Evolutionary conservation across 2,797 vertebrate species (phyloP).

Genomic region (Caiman crocodilus): DNA sequence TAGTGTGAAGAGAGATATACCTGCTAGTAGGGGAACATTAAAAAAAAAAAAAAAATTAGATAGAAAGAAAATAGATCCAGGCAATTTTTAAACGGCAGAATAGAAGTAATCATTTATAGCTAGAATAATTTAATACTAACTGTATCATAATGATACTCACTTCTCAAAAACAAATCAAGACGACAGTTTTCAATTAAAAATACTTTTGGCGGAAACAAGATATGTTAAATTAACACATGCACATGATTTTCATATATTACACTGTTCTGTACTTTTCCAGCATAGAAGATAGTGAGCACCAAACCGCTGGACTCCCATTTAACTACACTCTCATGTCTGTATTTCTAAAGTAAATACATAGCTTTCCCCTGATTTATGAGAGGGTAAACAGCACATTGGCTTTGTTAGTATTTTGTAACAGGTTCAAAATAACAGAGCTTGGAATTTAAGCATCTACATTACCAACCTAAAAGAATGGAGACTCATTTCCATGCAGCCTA

Average conservation of each 20-base stretch:
- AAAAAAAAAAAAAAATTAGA: not conserved
- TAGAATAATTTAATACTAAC: not conserved
- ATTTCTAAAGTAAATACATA: not conserved
- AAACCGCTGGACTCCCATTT: not conserved
- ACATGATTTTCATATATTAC: not conserved
- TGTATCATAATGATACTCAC: not conserved
- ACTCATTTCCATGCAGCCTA: not conserved
- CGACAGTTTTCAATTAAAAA: not conserved
- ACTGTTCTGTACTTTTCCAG: not conserved
- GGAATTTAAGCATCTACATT: not conserved
- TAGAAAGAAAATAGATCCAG: not conserved
- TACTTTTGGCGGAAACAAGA: not conserved
- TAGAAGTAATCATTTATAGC: not conserved
- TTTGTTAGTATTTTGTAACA: not conserved
- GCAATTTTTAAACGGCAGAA: not conserved
- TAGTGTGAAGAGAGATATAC: conserved; percentile 12
- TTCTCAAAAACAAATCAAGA: not conserved
- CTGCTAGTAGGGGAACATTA: not conserved
- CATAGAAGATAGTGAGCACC: not conserved
- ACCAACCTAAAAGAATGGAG: fast-evolving
- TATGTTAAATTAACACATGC: not conserved
- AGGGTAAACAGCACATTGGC: not conserved
- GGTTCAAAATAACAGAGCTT: fast-evolving
- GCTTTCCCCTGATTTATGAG: not conserved
- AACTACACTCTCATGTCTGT: not conserved